Evolutionary conservation across 2,113 vertebrate species (phyloP).

Genomic region (Parotia lawesii): DNA sequence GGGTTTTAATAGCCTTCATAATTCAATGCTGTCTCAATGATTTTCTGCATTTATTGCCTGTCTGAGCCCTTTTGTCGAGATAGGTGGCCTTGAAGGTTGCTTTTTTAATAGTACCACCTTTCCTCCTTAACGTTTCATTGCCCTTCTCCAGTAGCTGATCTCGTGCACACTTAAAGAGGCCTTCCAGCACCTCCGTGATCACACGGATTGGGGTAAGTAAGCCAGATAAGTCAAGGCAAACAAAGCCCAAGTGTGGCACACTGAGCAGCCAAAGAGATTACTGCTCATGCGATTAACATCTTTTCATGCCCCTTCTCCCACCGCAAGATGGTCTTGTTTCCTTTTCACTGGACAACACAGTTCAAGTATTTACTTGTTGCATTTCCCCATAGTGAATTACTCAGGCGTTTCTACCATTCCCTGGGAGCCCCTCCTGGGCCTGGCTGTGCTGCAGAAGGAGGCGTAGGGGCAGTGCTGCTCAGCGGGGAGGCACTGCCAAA

Average conservation of each 20-base stretch:
- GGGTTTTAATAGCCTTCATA: slow-evolving; percentile 53
- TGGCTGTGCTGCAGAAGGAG: not conserved
- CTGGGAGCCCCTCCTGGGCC: not conserved
- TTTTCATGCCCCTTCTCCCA: slow-evolving; percentile 39
- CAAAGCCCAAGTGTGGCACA: slow-evolving; percentile 56
- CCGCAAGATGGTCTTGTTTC: slow-evolving; percentile 59
- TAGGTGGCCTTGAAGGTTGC: slow-evolving; percentile 34
- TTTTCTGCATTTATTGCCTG: slow-evolving; percentile 46
- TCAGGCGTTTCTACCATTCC: not conserved
- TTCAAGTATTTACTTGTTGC: slow-evolving; percentile 58
- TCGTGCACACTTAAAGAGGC: slow-evolving; percentile 1
- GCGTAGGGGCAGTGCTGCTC: not conserved
- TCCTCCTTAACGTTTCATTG: slow-evolving; percentile 27
- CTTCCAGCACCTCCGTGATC: slow-evolving; percentile 6
- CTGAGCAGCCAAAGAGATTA: slow-evolving; percentile 64
- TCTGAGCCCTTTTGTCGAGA: slow-evolving; percentile 20
- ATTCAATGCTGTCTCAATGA: slow-evolving; percentile 30
- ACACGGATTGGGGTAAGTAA: slow-evolving; percentile 38
- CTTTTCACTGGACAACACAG: slow-evolving; percentile 48
- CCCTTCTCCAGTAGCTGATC: slow-evolving; percentile 32
- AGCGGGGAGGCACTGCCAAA: not conserved
- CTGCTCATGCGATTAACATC: slow-evolving; percentile 61
- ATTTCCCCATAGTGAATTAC: slow-evolving; percentile 6
- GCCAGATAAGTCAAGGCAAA: slow-evolving; percentile 62
- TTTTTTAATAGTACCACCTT: slow-evolving; percentile 20